Conservation (phyloP, 2,888 invertebrate genomes). For the Endotricha flammealis region DNA sequence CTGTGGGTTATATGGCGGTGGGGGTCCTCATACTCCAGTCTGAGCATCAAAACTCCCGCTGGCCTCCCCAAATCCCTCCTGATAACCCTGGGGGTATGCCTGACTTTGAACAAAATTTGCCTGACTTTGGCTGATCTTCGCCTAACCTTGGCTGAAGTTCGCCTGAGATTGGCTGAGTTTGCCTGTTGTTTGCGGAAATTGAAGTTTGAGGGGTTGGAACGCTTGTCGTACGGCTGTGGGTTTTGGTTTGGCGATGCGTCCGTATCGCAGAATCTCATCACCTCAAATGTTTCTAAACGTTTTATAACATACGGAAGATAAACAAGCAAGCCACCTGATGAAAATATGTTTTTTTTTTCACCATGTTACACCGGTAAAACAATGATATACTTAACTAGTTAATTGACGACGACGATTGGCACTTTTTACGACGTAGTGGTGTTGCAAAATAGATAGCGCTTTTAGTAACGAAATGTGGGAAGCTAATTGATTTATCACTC, state of each 20-base stretch:
- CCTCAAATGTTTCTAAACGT: too few species aligned
- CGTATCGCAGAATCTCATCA: constrained; percentile 77
- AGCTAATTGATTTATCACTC: too few species aligned
- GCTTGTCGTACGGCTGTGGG: constrained; percentile 40
- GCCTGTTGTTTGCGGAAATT: constrained; percentile 12
- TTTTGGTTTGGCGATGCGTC: constrained; percentile 35
- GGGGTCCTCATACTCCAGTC: constrained; percentile 89
- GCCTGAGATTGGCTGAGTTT: constrained; percentile 21
- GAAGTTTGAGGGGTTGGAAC: constrained; percentile 37
- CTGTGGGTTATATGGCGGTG: constrained; percentile 91
- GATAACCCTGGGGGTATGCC: constrained; percentile 13
- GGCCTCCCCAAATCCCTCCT: constrained; percentile 74
- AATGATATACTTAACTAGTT: too few species aligned
- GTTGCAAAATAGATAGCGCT: too few species aligned
- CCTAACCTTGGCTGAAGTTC: constrained; percentile 27
- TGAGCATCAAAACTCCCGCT: constrained; percentile 76
- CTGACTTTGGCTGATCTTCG: constrained; percentile 21
- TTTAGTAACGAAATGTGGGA: too few species aligned
- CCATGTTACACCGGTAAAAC: too few species aligned
- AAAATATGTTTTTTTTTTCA: too few species aligned
- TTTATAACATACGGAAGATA: too few species aligned
- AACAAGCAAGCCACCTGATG: constrained; percentile 92
- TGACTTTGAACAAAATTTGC: too few species aligned
- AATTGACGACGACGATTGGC: too few species aligned
- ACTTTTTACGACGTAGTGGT: too few species aligned